phyloP scores from a whole-genome alignment of 1,140 invertebrate species.

The Pararge aegeria region DNA sequence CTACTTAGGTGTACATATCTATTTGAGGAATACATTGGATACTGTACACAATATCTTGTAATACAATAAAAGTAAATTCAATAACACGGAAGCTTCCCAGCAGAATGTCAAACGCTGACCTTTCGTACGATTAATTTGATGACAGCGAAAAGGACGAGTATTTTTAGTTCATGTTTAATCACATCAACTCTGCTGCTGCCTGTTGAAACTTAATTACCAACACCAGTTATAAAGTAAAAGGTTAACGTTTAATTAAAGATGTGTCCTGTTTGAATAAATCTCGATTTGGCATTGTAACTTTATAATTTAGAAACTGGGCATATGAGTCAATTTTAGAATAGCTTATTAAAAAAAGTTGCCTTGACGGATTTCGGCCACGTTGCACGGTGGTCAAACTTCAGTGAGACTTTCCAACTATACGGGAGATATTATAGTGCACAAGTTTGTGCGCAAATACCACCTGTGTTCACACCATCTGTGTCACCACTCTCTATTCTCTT shows the following conservation, averaged over 20 bases:
- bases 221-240: conserved; percentile 4
- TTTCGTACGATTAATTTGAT: conserved; percentile 21
- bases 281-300: neutral
- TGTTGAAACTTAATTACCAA: conserved; percentile 13
- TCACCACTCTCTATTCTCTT: too few species aligned
- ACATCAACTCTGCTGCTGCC: conserved; percentile 10
- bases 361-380: too few species aligned
- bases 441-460: too few species aligned
- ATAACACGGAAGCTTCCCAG: conserved; percentile 12
- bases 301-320: too few species aligned
- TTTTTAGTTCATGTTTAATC: conserved; percentile 23
- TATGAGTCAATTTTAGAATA: too few species aligned
- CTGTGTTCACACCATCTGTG: too few species aligned
- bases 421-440: too few species aligned
- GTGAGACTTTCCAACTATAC: too few species aligned
- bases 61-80: conserved; percentile 1
- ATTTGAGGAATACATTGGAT: too few species aligned
- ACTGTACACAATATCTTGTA: neutral
- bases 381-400: too few species aligned
- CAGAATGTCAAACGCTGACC: conserved; percentile 32
- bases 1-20: too few species aligned
- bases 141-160: conserved; percentile 24
- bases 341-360: too few species aligned
- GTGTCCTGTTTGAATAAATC: neutral
- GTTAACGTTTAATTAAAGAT: neutral